Evolutionary conservation across 1,140 invertebrate species (phyloP), one percentile per base, ranked within the genome.

Genomic region (Meloidogyne exigua): DNA sequence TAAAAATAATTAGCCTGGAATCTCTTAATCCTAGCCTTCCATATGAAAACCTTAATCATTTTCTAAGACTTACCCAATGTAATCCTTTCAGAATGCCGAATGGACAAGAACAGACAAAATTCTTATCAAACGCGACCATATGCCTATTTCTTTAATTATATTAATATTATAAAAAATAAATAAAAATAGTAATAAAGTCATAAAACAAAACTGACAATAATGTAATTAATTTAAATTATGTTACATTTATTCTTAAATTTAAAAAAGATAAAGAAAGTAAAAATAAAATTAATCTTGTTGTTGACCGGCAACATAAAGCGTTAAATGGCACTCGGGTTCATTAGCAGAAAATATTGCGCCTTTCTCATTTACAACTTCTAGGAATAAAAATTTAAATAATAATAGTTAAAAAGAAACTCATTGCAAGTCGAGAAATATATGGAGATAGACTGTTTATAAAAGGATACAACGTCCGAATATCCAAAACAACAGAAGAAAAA

Each of bases 31-130:
- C 28, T 18, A 13, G 28, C 15, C 7, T 11, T 25, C n/a, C 28
- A 12, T 10, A 65, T 23, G 21, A 32, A 67, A 67, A 32, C 1
- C n/a, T 2, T 7, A 66, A 66, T 66, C n/a, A 28, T 1, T 66
- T 66, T 69, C 1, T 71, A 1, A 36, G 28, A 80, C 26, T 76
- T 39, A 80, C 77, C 77, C 77, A 79, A 49, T 79, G 77, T 10
- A 79, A 71, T 25, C 78, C 81, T 66, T 79, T 79, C 32, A 79
- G 79, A 57, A 79, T 65, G 13, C 77, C 77, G 32, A 21, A 79
- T 18, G 77, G 77, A 67, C 77, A 79, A 25, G 78, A 78, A 1
- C 23, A 77, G 36, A 70, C 9, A 42, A 79, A 79, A n/a, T 44
- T 65, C 18, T 28, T 81, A 65, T 79, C 77, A 65, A 79, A 12